Conservation (phyloP, 1,140 invertebrate genomes). For the Trachymyrmex cornetzi region DNA sequence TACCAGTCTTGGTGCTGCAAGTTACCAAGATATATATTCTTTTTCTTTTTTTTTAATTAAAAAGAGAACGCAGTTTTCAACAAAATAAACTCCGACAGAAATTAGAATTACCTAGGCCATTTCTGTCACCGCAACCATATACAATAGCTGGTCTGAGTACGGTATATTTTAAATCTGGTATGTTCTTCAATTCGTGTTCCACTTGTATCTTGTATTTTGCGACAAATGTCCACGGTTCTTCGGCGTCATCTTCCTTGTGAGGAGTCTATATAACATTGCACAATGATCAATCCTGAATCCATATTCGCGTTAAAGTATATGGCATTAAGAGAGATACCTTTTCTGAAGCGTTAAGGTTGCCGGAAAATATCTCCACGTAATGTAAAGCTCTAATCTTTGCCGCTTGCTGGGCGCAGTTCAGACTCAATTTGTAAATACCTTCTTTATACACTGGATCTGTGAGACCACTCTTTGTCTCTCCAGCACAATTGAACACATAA, state of each 20-base stretch:
- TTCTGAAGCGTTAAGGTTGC: conserved; percentile 92
- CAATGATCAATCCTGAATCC: background rate
- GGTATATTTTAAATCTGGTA: conserved; percentile 91
- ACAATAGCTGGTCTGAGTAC: conserved; percentile 94
- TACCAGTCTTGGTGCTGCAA: conserved; percentile 92
- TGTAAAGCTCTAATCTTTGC: conserved; percentile 89
- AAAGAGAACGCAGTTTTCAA: background rate
- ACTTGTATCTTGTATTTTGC: conserved; percentile 94
- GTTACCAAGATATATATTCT: background rate
- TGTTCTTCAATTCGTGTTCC: conserved; percentile 91
- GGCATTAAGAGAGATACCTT: conserved; percentile 88
- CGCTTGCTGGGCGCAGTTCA: conserved; percentile 93
- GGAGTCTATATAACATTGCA: conserved; percentile 86
- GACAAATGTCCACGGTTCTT: conserved; percentile 94
- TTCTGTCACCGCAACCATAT: conserved; percentile 94
- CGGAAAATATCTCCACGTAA: conserved; percentile 95
- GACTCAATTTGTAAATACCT: conserved; percentile 94
- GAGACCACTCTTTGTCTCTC: conserved; percentile 95
- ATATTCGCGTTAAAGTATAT: background rate
- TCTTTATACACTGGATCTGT: conserved; percentile 96
- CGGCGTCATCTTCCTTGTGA: conserved; percentile 91
- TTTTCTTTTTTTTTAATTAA: background rate
- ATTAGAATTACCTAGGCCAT: conserved; percentile 90
- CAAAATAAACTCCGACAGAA: background rate
- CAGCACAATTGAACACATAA: conserved; percentile 95